Evolutionary conservation across 2,113 vertebrate species (phyloP), one percentile per base, ranked within the genome.

Genomic region (Leucoraja erinaceus): DNA sequence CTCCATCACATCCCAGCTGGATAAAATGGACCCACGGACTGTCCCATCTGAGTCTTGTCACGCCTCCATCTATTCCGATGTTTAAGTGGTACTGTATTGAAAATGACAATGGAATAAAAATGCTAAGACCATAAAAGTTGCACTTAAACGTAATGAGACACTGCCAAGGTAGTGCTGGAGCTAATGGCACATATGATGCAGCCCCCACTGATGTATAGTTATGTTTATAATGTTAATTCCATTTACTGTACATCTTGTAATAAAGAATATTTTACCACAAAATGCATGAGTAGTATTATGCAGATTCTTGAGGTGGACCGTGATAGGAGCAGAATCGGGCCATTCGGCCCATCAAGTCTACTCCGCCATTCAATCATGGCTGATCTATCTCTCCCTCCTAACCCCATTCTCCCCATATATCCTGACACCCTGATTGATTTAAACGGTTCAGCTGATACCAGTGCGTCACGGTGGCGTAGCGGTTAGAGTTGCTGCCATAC

Each of bases 221-320:
- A 94, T 96, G 95, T 96, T 96, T 96, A 95, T 96, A 96, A 94
- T 94, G 95, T 94, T 95, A 96, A 96, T 95, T 96, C 96, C 94
- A 95, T 96, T 95, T 96, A 96, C 95, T 97, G 96, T 96, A 95
- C 94, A 96, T 96, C 95, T 95, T 97, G 94, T 95, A 96, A 96
- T 96, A 95, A 96, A 96, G 94, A 95, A 93, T 95, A 94, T 96
- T 96, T 96, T 96, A 95, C 93, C 88, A 90, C 88, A 70, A 90
- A 70, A 22, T 25, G 63, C 0, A 61, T 1, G 22, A 86, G 16
- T n/a, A 25, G 28, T 59, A 8, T 54, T 6, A 83, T 56, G 47
- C 79, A 83, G 10, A 61, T 86, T 61, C 38, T 47, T 47, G 3
- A 47, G 38, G 38, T 47, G 38, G 38, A 1, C 0, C 1, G 38